Conservation (phyloP, 2,797 vertebrate species). For the Hephaestus fuliginosus region DNA sequence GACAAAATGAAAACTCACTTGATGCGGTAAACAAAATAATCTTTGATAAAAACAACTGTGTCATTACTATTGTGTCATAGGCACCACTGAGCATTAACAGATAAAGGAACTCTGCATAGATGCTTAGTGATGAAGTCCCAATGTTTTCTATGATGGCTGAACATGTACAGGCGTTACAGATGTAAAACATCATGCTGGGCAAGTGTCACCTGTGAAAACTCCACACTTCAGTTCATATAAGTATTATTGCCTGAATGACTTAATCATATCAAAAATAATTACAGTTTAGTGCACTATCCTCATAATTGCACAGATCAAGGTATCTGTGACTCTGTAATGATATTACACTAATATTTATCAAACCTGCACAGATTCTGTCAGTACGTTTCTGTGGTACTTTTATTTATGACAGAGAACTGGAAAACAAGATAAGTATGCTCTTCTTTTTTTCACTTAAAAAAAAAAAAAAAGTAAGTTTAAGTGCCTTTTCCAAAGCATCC, state of each 20-base stretch:
- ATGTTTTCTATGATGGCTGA: background rate
- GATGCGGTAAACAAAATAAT: conserved; percentile 11
- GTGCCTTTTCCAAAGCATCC: background rate
- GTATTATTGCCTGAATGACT: background rate
- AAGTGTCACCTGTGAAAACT: background rate
- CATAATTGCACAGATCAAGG: conserved; percentile 8
- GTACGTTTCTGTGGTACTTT: background rate
- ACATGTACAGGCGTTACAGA: background rate
- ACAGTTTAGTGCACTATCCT: conserved; percentile 18
- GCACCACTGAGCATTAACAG: background rate
- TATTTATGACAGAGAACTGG: background rate
- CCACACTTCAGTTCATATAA: background rate
- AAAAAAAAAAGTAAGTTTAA: background rate
- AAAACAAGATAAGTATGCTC: background rate
- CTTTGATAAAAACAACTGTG: background rate
- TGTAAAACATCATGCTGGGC: background rate
- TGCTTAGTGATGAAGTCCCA: background rate
- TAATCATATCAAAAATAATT: conserved; percentile 13
- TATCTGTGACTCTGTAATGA: background rate
- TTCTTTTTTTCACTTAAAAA: background rate
- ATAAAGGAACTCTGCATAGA: conserved; percentile 4
- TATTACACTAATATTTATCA: conserved; percentile 8
- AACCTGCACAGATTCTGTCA: background rate
- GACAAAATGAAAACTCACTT: conserved; percentile 10
- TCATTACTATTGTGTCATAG: background rate